Base-by-base conservation (phyloP, 2,888 invertebrate species). In the Rhodophaea formosa region DNA sequence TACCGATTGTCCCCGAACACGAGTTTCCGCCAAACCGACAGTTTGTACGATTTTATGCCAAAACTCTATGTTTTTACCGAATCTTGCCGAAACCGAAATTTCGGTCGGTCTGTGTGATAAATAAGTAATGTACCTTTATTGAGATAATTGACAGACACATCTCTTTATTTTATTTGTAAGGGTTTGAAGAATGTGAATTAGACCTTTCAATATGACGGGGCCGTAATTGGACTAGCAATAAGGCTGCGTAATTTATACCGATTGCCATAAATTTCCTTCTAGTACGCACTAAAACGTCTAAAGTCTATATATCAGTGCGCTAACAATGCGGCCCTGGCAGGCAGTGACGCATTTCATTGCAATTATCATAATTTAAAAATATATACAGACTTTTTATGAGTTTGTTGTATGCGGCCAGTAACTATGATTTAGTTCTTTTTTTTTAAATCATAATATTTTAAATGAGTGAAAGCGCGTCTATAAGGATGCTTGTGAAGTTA, bases 221-320 rank as follows among this genome's bases (percentile, higher is more conserved):
- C 45, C 51, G 58, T 63, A 63, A 63, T 63, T 63, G 61, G 58
- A 59, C 54, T 55, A 30, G 56, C 57, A 58, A 56, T 61, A 62
- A 61, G 58, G 51, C 17, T 15, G 43, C 56, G 59, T 59, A 61
- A 63, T 63, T 61, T 63, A 63, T 59, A 52, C 54, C 61, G 45
- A 57, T 56, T 56, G 54, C 58, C 52, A 58, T 63, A 61, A 63
- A 59, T 61, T 61, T 42, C 39, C 53, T 57, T 57, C 52, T 54
- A 51, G 53, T 49, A 45, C 49, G 62, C 62, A 58, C 59, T 62
- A 53, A 61, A 59, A 55, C 59, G 29, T 43, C 43, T 43, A 54
- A 32, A 45, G 54, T 30, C 44, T 45, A 54, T 54, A 54, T 54
- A 54, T 54, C 54, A 54, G 43, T 15, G n/a, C 30, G 32, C 29